Conservation (phyloP, 2,797 vertebrate genomes). For the Gambelia wislizenii region DNA sequence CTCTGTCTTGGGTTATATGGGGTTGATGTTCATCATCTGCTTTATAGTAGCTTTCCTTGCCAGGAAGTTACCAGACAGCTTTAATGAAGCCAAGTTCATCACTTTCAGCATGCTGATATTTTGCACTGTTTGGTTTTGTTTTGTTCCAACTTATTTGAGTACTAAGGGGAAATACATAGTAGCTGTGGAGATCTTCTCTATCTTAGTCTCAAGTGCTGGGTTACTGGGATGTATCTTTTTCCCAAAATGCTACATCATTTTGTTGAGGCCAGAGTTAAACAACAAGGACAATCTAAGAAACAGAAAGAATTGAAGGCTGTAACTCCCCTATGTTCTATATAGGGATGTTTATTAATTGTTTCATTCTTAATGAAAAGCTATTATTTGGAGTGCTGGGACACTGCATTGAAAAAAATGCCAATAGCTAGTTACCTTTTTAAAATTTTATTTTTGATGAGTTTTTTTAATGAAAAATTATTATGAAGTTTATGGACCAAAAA, state of each 20-base stretch:
- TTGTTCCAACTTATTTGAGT: constrained; percentile 7
- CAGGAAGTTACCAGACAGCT: background rate
- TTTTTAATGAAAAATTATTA: too few relatives aligned
- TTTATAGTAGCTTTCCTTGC: background rate
- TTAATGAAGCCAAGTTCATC: constrained; percentile 23
- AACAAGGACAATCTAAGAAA: background rate
- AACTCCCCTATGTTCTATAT: too few relatives aligned
- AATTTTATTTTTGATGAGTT: too few relatives aligned
- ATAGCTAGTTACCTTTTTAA: too few relatives aligned
- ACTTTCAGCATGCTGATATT: constrained; percentile 22
- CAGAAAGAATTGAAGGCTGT: background rate
- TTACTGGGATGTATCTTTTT: constrained; percentile 11
- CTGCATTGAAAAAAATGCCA: too few relatives aligned
- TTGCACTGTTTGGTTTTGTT: constrained; percentile 13
- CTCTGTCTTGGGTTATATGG: background rate
- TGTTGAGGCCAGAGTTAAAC: background rate
- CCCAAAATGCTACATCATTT: background rate
- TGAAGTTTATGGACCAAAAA: too few relatives aligned
- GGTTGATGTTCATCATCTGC: background rate
- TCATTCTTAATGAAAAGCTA: too few relatives aligned
- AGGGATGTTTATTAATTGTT: too few relatives aligned
- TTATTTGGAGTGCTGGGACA: too few relatives aligned
- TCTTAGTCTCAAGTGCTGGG: constrained; percentile 11
- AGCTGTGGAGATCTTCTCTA: constrained; percentile 19
- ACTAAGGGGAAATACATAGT: constrained; percentile 21